Conservation (phyloP, 2,113 vertebrate species). For the Vulpes vulpes region DNA sequence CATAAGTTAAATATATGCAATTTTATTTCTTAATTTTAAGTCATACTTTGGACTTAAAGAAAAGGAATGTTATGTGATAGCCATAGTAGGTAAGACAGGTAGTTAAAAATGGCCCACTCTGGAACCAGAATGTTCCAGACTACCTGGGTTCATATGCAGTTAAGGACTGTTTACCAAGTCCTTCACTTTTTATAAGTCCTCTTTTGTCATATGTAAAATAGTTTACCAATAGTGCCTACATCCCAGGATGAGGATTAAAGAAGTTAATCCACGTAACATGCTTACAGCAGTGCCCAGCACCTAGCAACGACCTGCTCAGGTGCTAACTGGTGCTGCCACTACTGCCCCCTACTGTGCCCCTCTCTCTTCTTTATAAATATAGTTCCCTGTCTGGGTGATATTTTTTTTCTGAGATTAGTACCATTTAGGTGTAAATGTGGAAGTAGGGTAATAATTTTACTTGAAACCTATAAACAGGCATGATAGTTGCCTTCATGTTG, state of each 20-base stretch:
- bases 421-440: background rate
- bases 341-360: background rate
- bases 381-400: background rate
- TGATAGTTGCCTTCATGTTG: background rate
- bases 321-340: background rate
- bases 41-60: background rate
- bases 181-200: background rate
- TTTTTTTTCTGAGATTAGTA: background rate
- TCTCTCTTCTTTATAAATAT: background rate
- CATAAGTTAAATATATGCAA: background rate
- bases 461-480: background rate
- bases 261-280: background rate
- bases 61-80: background rate
- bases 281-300: background rate
- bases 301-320: background rate
- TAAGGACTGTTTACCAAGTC: background rate
- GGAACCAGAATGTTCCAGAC: background rate
- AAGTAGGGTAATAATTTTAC: background rate
- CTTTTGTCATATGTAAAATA: background rate
- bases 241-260: background rate
- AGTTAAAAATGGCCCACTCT: background rate
- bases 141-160: background rate
- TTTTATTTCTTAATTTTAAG: constrained; percentile 55
- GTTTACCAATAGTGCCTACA: background rate
- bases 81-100: background rate